Conservation (phyloP, 2,113 vertebrate species). For the Oreochromis aureus region DNA sequence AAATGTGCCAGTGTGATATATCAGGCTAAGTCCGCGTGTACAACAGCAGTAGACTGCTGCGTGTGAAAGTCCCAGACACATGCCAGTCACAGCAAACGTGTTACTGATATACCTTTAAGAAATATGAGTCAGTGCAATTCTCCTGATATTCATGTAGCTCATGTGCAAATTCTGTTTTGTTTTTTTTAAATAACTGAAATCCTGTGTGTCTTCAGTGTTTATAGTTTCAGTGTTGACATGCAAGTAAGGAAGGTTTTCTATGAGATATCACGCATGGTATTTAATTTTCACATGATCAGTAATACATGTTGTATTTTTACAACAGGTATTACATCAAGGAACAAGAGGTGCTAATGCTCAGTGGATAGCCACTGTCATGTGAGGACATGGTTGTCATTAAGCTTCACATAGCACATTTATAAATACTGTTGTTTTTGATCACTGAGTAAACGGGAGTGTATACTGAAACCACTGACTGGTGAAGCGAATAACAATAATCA, state of each 20-base stretch:
- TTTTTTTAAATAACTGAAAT: neutral
- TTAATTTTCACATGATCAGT: slow-evolving; percentile 51
- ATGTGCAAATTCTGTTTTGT: neutral
- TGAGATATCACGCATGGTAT: slow-evolving; percentile 21
- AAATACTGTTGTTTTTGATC: neutral
- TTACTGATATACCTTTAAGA: neutral
- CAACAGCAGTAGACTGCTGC: neutral
- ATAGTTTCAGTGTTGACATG: neutral
- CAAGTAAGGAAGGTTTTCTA: slow-evolving; percentile 11
- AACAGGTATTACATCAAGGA: neutral
- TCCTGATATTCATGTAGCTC: neutral
- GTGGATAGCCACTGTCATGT: neutral
- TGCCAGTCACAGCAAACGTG: neutral
- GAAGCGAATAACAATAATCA: neutral
- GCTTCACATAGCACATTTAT: neutral
- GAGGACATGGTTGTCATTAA: slow-evolving; percentile 27
- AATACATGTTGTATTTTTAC: slow-evolving; percentile 29
- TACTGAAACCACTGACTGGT: neutral
- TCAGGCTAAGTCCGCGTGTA: neutral
- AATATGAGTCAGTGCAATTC: neutral
- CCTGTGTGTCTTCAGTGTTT: neutral
- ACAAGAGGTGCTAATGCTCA: slow-evolving; percentile 26
- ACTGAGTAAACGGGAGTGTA: neutral
- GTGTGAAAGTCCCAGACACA: neutral
- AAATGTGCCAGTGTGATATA: neutral